Base-by-base conservation (phyloP, 1,140 invertebrate genomes). In the Dreissena rostriformis region DNA sequence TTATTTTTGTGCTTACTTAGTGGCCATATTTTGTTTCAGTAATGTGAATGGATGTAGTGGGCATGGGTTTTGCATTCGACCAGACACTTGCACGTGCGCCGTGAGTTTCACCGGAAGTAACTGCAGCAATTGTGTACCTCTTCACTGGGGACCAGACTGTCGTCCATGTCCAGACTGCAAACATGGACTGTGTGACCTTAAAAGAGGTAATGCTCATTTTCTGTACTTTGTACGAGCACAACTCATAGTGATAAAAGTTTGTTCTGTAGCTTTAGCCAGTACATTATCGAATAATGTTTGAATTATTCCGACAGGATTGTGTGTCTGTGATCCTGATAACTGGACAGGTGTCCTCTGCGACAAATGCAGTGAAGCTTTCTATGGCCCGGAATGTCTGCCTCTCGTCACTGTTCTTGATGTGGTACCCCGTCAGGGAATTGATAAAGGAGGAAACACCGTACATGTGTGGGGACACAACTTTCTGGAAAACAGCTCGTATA, bases 401-500 rank as follows among this genome's bases (percentile, higher is more conserved):
- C 75, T 86, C 24, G 74, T 84, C 0, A 86, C 73, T 24, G 53
- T 87, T n/a, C 55, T 86, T 24, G 61, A 84, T 29, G 77, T 90
- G 8, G 39, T 84, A n/a, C 88, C 88, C 17, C 71, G 68, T 26
- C 52, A 29, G 52, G 86, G 82, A 5, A 65, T 61, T 15, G 88
- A 89, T 70, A 80, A 79, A n/a, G 88, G 88, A 12, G 85, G 84
- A 15, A 85, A 77, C 17, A n/a, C 28, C 17, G 80, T 89, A 15
- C 86, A 89, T 83, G 80, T 88, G n/a, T 73, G 75, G 70, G 88
- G 88, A n/a, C 84, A 88, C 55, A 89, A 89, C 65, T 87, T 89
- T 24, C 85, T 78, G 19, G 77, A 89, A 68, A 79, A 79, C 12
- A 19, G 74, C 17, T 72, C 63, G 1, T 89, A 83, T 68, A 49